These are phyloP conservation scores for Isichthys henryi DNA, from an alignment of 2,113 vertebrate species.

Conservation along the genomic window DNA sequence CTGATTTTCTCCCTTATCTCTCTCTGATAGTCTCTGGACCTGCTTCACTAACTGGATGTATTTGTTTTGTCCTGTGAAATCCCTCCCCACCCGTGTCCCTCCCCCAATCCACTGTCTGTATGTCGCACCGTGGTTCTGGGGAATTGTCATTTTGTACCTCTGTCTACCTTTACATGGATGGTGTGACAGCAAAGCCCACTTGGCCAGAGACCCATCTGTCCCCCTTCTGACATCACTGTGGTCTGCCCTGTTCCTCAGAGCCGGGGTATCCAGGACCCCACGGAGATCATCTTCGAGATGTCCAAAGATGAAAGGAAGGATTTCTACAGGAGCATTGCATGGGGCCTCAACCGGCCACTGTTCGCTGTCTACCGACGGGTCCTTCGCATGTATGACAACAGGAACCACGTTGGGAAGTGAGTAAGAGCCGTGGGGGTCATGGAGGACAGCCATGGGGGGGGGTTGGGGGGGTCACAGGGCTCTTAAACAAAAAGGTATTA, in stretches of 20 bases:
- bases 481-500: background rate
- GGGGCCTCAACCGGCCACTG: conserved; percentile 90
- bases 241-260: conserved; percentile 57
- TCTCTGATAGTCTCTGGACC: background rate
- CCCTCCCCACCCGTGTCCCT: background rate
- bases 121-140: background rate
- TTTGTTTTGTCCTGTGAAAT: background rate
- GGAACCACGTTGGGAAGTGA: conserved; percentile 98
- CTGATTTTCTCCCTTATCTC: background rate
- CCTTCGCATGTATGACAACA: conserved; percentile 96
- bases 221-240: background rate
- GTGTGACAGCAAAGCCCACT: background rate
- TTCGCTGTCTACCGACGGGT: conserved; percentile 97
- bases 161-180: background rate
- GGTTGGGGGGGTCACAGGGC: background rate
- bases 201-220: background rate
- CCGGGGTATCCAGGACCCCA: conserved; percentile 89
- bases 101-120: background rate
- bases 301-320: conserved; percentile 98
- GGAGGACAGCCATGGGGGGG: background rate
- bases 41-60: background rate
- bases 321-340: conserved; percentile 95
- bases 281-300: conserved; percentile 99
- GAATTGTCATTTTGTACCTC: background rate
- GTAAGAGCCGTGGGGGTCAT: conserved; percentile 38